Base-by-base conservation (phyloP, 2,888 invertebrate species). In the Hydriomena furcata region DNA sequence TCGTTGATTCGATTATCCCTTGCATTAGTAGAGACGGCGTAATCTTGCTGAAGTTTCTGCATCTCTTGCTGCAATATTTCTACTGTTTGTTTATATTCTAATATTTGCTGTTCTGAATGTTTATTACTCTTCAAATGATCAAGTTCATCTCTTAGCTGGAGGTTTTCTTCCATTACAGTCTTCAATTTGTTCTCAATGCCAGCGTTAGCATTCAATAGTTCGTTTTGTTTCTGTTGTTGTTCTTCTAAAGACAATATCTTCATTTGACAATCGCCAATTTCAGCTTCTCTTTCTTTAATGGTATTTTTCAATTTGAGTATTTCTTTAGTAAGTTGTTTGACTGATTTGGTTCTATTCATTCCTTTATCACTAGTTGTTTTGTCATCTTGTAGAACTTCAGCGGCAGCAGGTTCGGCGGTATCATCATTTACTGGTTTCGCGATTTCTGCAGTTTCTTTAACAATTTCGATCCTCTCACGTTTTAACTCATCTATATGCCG, bases 201-300 rank as follows among this genome's bases (percentile, higher is more conserved):
- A 1, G 66, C 64, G 63, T 73, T 82, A 25, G 61, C 76, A 60
- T 82, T 74, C 27, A 81, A 63, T 37, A 79, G 57, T 52, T 89
- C 88, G 48, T 67, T 76, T 62, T 88, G 84, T 65, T 90, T 90
- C 55, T 90, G 84, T 60, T 88, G 84, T 36, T 83, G 85, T 67
- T 90, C 90, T 72, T 90, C 89, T 32, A 90, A 65, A 6, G 90
- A 85, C n/a, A 90, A 65, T 65, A 90, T 88, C 66, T 90, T 89
- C 89, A 90, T 90, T 65, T 90, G 88, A 58, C 87, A 89, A 59
- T 90, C 90, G 8, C 78, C 90, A 56, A 90, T 92, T 58, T 90
- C 90, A 31, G 73, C 82, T 73, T 92, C 92, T 56, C 88, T 85
- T 55, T 91, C 90, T 71, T 91, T 91, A 10, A 91, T 84, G 0